Evolutionary conservation across 1,140 invertebrate species (phyloP), one percentile per base, ranked within the genome.

Genomic region (Drosophila rufa): DNA sequence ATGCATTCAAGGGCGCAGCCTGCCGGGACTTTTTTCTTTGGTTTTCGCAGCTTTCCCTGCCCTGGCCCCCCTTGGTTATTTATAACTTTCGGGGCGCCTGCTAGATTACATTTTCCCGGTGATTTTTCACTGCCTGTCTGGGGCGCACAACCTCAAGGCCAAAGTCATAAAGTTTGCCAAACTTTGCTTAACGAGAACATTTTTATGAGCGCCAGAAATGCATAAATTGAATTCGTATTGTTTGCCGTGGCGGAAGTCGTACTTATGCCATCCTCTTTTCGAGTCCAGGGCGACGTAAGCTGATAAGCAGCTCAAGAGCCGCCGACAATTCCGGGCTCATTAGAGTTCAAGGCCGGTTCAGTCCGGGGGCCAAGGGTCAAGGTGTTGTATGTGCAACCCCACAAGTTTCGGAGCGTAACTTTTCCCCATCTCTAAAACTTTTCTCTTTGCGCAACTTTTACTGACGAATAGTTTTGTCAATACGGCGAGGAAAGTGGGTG

Each of bases 131-230:
- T 68, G 57, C 30, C 68, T 64, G 71, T 73, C 69, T 74, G 58
- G 33, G 46, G 53, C 33, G 47, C 48, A 60, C 33, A 65, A 60
- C 42, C 76, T 82, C 83, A 80, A 78, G 81, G 76, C 64, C 70
- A 82, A 70, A 80, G 76, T 75, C 84, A 73, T 89, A 84, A 87
- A 83, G 80, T 71, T 87, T 70, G 67, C 58, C 77, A 73, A 85
- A 65, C 80, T 84, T 84, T 83, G 77, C 58, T 84, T 87, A 83
- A 83, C 78, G 71, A 53, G 67, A 69, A 47, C 14, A 60, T 68
- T 68, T 77, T 77, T 77, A 77, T 68, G 74, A 25, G 69, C 55
- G 46, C 25, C 62, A 70, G 48, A 69, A 69, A 76, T 76, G 51
- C 61, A 67, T 76, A 76, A 65, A 75, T 62, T 45, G 53, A 76